Evolutionary conservation across 2,797 vertebrate genomes (phyloP).

Genomic region (Cyclura pinguis): DNA sequence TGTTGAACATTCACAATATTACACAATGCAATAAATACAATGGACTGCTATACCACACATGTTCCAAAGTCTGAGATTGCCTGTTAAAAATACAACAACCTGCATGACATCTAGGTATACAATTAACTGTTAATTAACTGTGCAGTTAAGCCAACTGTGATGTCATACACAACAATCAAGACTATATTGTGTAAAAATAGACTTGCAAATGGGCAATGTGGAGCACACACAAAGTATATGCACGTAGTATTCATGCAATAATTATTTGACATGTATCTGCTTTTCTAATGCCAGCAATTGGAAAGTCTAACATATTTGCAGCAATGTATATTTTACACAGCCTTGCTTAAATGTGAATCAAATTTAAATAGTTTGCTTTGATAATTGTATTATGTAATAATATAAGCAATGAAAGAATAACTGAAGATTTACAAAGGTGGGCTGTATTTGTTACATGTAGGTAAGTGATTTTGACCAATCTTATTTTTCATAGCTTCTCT

Average conservation of each 20-base stretch:
- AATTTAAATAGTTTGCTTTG: no score
- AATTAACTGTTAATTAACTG: not conserved
- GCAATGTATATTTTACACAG: not conserved
- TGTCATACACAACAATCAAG: not conserved
- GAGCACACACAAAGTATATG: not conserved
- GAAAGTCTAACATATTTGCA: not conserved
- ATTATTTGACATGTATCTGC: not conserved
- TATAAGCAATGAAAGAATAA: not conserved
- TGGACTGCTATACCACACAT: conserved; percentile 37
- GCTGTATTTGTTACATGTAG: not conserved
- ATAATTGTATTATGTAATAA: not conserved
- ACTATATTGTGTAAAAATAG: not conserved
- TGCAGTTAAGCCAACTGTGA: not conserved
- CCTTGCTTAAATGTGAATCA: not conserved
- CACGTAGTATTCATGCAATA: not conserved
- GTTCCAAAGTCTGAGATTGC: not conserved
- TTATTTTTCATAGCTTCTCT: not conserved
- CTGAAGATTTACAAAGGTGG: not conserved
- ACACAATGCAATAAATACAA: conserved; percentile 87
- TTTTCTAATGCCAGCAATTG: no score
- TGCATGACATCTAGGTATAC: not conserved
- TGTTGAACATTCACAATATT: conserved; percentile 78
- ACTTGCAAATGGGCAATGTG: not conserved
- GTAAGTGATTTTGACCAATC: not conserved
- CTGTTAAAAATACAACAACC: not conserved